phyloP scores from a whole-genome alignment of 2,113 vertebrate species.

The Tichodroma muraria region DNA sequence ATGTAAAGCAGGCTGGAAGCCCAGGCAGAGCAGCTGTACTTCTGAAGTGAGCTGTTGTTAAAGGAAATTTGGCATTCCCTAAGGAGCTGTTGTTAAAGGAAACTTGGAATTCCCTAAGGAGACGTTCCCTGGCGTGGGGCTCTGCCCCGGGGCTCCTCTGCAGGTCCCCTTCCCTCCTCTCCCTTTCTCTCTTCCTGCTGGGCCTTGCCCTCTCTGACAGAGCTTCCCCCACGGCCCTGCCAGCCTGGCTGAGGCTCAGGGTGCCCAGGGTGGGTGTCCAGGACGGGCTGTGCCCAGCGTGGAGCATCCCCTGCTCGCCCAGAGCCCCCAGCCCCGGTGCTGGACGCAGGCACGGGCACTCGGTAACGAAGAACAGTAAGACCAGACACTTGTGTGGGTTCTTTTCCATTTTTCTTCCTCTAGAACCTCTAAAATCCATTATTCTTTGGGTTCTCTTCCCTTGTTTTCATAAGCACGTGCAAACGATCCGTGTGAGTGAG shows the following conservation, averaged over 20 bases:
- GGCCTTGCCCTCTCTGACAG: not conserved
- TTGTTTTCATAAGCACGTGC: not conserved
- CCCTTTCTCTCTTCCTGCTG: fast-evolving
- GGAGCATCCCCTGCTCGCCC: not conserved
- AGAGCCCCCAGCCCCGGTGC: too few species aligned
- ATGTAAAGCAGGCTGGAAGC: not conserved
- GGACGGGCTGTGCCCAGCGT: not conserved
- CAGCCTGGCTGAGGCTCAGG: not conserved
- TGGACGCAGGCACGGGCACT: fast-evolving
- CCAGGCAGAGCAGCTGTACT: not conserved
- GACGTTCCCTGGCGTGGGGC: fast-evolving
- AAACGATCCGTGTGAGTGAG: too few species aligned
- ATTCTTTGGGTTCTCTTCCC: not conserved
- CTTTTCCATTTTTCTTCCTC: not conserved
- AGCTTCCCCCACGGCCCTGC: fast-evolving
- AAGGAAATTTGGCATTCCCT: not conserved
- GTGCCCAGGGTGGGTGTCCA: not conserved
- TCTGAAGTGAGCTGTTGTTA: not conserved
- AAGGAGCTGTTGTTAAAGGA: not conserved
- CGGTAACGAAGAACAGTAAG: fast-evolving
- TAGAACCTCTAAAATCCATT: not conserved
- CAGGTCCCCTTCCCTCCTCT: fast-evolving
- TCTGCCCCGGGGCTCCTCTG: too few species aligned
- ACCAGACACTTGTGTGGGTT: fast-evolving
- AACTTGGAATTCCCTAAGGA: not conserved